Conservation (phyloP, 2,888 invertebrate genomes). For the Pseudeuparius sepicola region DNA sequence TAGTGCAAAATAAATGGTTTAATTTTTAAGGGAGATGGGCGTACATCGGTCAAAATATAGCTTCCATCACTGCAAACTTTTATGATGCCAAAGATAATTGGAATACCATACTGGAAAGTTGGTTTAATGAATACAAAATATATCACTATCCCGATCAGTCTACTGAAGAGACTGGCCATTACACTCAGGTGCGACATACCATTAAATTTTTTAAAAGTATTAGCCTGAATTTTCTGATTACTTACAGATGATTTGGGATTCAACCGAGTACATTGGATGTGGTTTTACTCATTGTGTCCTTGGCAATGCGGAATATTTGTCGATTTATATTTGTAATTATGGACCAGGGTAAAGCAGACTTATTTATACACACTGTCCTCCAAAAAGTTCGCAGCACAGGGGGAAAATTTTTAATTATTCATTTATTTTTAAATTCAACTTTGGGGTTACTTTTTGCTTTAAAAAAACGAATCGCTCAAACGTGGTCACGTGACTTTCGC, state of each 20-base stretch:
- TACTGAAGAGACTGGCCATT: slow-evolving; percentile 63
- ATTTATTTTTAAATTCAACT: no score
- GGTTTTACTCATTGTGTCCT: slow-evolving; percentile 18
- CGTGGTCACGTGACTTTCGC: no score
- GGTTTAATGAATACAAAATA: slow-evolving; percentile 66
- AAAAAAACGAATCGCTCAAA: no score
- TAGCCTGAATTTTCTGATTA: slow-evolving; percentile 3
- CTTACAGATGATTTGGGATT: slow-evolving; percentile 22
- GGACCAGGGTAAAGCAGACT: slow-evolving; percentile 20
- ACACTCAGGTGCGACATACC: slow-evolving; percentile 54
- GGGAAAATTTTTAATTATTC: no score
- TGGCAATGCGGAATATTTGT: slow-evolving; percentile 11
- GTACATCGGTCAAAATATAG: slow-evolving; percentile 14
- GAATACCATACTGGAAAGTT: slow-evolving; percentile 57
- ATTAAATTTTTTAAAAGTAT: neutral
- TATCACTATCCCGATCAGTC: slow-evolving; percentile 55
- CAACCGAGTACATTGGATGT: slow-evolving; percentile 22
- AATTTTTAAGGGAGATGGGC: neutral
- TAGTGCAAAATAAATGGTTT: no score
- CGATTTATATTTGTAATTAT: slow-evolving; percentile 23
- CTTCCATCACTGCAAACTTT: neutral
- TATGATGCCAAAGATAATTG: slow-evolving; percentile 46
- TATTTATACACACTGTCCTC: no score
- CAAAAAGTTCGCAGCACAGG: no score
- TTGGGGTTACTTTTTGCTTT: no score